These are phyloP conservation scores for Donacobius atricapilla DNA, from an alignment of 2,113 vertebrate species.

Conservation along the genomic window DNA sequence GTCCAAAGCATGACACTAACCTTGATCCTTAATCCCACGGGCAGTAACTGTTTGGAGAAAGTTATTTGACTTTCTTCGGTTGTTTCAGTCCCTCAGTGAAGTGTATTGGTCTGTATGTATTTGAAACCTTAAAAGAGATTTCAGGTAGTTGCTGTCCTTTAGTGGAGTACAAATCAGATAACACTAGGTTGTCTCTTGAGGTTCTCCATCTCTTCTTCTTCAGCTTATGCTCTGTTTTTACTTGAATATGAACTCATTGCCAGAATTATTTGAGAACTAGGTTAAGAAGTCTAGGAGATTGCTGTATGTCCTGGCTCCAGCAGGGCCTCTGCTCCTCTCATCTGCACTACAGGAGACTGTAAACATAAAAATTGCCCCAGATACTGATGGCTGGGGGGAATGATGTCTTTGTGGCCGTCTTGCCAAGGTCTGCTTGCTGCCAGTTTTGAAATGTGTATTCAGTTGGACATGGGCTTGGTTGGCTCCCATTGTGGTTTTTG, in stretches of 20 bases:
- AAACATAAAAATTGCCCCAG: not conserved
- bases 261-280: not conserved
- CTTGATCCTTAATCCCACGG: not conserved
- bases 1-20: not conserved
- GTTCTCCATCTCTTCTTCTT: not conserved
- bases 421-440: not conserved
- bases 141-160: not conserved
- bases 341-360: not conserved
- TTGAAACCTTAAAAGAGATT: not conserved
- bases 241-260: slow-evolving; percentile 35
- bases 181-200: not conserved
- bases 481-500: not conserved
- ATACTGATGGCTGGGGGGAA: not conserved
- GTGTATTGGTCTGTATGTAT: not conserved
- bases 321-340: not conserved
- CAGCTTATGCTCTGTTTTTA: slow-evolving; percentile 9
- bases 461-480: accelerated
- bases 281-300: not conserved
- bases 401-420: not conserved
- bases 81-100: not conserved
- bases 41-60: not conserved
- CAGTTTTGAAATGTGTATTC: not conserved
- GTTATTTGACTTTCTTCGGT: not conserved
- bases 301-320: not conserved
- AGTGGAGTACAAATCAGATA: not conserved